phyloP scores from a whole-genome alignment of 2,113 vertebrate genomes.

The Salvator merianae region DNA sequence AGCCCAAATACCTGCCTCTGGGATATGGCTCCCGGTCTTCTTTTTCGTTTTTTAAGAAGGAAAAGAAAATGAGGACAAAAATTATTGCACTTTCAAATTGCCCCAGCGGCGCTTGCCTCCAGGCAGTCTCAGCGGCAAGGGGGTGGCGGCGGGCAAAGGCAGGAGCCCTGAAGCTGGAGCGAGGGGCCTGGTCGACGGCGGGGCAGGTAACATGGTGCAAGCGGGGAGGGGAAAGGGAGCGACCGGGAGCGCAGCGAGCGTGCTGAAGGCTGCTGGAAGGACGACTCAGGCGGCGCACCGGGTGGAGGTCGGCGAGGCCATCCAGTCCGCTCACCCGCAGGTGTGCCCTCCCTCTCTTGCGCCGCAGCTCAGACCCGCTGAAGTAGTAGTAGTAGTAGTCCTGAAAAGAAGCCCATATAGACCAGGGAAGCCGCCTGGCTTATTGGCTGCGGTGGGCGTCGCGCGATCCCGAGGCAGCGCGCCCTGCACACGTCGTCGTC shows the following conservation, averaged over 20 bases:
- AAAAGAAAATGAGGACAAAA: not conserved
- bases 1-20: constrained; percentile 58
- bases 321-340: constrained; percentile 44
- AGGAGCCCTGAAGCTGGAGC: constrained; percentile 50
- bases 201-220: constrained; percentile 66
- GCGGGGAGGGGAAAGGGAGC: not conserved
- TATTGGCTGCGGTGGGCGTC: not conserved
- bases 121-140: constrained; percentile 48
- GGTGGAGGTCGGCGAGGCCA: not conserved
- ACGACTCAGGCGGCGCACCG: not conserved
- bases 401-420: not conserved
- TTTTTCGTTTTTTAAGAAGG: not conserved
- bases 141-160: constrained; percentile 41
- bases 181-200: constrained; percentile 45
- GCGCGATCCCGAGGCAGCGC: not conserved
- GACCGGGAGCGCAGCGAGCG: too few species aligned
- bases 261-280: not conserved
- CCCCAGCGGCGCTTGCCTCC: constrained; percentile 51
- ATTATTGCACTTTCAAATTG: constrained; percentile 40
- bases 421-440: too few species aligned
- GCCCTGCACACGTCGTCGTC: too few species aligned
- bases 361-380: constrained; percentile 16
- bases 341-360: constrained; percentile 25
- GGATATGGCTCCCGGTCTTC: not conserved
- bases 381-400: constrained; percentile 19